Percentiles rank a stretch among this genome's conserved stretches.
These are phyloP conservation scores for Fopius arisanus DNA, from an alignment of 1,140 invertebrate genomes.

Conservation along the genomic window DNA sequence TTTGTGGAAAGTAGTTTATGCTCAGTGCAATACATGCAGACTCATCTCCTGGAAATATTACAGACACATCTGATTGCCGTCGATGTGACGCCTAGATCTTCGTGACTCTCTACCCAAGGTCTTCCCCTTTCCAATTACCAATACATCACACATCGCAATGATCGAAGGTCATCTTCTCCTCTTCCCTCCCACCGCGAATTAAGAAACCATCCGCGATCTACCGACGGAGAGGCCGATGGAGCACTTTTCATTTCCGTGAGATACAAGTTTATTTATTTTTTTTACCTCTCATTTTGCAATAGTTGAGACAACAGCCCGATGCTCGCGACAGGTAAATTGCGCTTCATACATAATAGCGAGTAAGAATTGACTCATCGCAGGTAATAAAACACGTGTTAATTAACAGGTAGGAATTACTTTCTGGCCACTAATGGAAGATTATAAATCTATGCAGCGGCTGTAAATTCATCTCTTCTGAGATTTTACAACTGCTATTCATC, in stretches of 20 bases:
- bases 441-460: too few relatives aligned
- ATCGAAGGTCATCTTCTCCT: slow-evolving; percentile 49
- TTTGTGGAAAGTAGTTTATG: too few relatives aligned
- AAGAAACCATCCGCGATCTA: not conserved
- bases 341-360: not conserved
- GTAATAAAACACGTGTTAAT: not conserved
- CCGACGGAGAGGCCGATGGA: not conserved
- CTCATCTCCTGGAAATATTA: not conserved
- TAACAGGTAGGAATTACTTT: not conserved
- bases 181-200: not conserved
- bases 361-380: not conserved
- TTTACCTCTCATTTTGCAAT: not conserved
- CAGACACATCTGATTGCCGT: not conserved
- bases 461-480: too few relatives aligned
- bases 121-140: slow-evolving; percentile 56
- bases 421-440: not conserved
- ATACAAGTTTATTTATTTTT: not conserved
- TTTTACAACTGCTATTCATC: too few relatives aligned
- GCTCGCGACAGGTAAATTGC: not conserved
- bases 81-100: slow-evolving; percentile 44
- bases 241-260: slow-evolving; percentile 14
- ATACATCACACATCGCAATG: slow-evolving; percentile 26
- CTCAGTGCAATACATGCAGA: not conserved
- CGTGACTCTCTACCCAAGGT: slow-evolving; percentile 60
- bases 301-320: not conserved